These are phyloP conservation scores for Epistrophella euchroma DNA, from an alignment of 2,888 invertebrate species.

Conservation along the genomic window DNA sequence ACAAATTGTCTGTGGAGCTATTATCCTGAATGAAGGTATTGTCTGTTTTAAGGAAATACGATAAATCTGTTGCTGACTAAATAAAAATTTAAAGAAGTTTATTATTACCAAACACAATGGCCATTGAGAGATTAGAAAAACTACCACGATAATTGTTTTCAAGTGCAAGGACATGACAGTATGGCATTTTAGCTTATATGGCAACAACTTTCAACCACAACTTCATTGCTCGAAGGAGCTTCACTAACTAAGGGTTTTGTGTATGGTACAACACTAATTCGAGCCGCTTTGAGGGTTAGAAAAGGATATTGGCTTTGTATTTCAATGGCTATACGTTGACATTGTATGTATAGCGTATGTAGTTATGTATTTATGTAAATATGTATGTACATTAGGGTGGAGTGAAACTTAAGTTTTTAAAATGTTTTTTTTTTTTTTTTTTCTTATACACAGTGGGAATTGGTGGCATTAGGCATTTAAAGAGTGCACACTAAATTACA, in stretches of 20 bases:
- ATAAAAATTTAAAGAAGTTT: not conserved
- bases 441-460: too few relatives aligned
- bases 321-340: not conserved
- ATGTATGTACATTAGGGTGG: too few relatives aligned
- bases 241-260: constrained; percentile 36
- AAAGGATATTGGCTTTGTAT: constrained; percentile 4
- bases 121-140: constrained; percentile 14
- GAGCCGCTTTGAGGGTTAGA: not conserved
- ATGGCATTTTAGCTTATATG: constrained; percentile 43
- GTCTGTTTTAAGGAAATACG: constrained; percentile 14
- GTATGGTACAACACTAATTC: not conserved
- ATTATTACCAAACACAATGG: constrained; percentile 50
- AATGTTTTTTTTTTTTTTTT: too few relatives aligned
- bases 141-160: constrained; percentile 43
- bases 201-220: constrained; percentile 32
- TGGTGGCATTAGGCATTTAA: too few relatives aligned
- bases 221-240: constrained; percentile 47
- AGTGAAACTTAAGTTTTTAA: too few relatives aligned
- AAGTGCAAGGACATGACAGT: constrained; percentile 69
- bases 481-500: too few relatives aligned
- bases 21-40: constrained; percentile 77
- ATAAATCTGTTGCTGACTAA: not conserved
- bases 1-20: constrained; percentile 77
- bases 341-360: not conserved
- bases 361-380: too few relatives aligned